Evolutionary conservation across 2,113 vertebrate genomes (phyloP), one percentile per base, ranked within the genome.

Genomic region (Eleginops maclovinus): DNA sequence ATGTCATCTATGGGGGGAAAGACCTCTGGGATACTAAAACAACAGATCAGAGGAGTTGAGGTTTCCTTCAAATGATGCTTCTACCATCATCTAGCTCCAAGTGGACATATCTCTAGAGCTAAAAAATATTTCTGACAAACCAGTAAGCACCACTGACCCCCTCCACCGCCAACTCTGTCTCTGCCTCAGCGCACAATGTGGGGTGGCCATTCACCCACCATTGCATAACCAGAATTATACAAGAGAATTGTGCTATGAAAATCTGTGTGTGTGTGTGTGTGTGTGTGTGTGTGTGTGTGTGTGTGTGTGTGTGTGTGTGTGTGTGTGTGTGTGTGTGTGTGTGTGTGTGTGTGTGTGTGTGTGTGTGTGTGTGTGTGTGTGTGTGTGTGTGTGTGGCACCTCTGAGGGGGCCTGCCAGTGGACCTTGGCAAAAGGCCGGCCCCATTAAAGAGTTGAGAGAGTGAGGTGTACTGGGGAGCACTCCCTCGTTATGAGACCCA

Each of bases 141-240:
- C 54, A 72, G 10, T 14, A 54, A 22, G 11, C 36, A n/a, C 51
- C 26, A 53, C n/a, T 50, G 9, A n/a, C 12, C 28, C 43, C 55
- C 28, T 13, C 10, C 24, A 53, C 36, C 72, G 26, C 40, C 67
- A n/a, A 24, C 28, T 71, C 79, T 36, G 26, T 77, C 84, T 85
- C 84, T 80, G 75, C 87, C 74, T 89, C 87, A 84, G 72, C 16
- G 75, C 77, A 92, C 88, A 89, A 84, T 86, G 75, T 49, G 31
- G 82, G 85, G 88, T 79, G 74, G 75, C 87, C 79, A 85, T 90
- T 92, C 90, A 86, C 76, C 70, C 72, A 62, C 56, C 69, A 87
- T 93, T 93, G 89, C 92, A 85, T 92, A 93, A 94, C 87, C 75
- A 73, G 74, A 88, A 87, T 91, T 89, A 92, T 88, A 91, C 89